Percentiles rank a stretch among this genome's conserved stretches.
Conservation (phyloP, 2,888 invertebrate genomes). For the Cistogaster globosa region DNA sequence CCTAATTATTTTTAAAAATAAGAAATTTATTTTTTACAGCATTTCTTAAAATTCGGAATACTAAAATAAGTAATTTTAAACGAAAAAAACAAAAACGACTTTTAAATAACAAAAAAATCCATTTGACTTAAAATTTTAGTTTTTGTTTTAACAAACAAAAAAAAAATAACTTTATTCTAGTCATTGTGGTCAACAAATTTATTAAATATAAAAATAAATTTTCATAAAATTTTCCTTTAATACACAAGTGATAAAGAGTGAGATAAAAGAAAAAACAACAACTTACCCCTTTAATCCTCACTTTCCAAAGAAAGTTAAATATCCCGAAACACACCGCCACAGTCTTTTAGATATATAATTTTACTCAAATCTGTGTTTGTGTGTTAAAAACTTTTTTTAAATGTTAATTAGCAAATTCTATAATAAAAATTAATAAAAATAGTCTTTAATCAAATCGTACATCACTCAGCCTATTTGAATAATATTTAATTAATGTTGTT, state of each 20-base stretch:
- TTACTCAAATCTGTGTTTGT: conserved; percentile 35
- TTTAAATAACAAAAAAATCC: neutral
- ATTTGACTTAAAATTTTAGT: neutral
- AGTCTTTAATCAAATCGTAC: conserved; percentile 34
- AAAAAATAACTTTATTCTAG: conserved; percentile 52
- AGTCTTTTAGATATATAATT: conserved; percentile 12
- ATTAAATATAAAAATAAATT: conserved; percentile 21
- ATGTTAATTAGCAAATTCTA: conserved; percentile 1
- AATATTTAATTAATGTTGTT: conserved; percentile 64
- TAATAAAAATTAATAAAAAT: conserved; percentile 2
- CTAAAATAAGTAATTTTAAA: conserved; percentile 3
- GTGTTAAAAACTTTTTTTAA: conserved; percentile 16
- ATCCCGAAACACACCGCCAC: neutral
- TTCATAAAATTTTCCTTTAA: conserved; percentile 63
- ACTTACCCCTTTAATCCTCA: neutral
- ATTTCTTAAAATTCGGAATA: conserved; percentile 38
- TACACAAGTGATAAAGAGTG: conserved; percentile 83
- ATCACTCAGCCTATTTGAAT: conserved; percentile 36
- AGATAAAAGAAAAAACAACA: conserved; percentile 77
- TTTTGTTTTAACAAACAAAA: conserved; percentile 25
- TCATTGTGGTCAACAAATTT: conserved; percentile 48
- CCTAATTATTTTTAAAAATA: conserved; percentile 41
- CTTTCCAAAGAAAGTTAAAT: neutral
- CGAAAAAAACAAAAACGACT: conserved; percentile 4
- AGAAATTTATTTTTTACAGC: conserved; percentile 35